These are phyloP conservation scores for Psilopogon haemacephalus DNA, from an alignment of 2,113 vertebrate genomes.

Conservation along the genomic window DNA sequence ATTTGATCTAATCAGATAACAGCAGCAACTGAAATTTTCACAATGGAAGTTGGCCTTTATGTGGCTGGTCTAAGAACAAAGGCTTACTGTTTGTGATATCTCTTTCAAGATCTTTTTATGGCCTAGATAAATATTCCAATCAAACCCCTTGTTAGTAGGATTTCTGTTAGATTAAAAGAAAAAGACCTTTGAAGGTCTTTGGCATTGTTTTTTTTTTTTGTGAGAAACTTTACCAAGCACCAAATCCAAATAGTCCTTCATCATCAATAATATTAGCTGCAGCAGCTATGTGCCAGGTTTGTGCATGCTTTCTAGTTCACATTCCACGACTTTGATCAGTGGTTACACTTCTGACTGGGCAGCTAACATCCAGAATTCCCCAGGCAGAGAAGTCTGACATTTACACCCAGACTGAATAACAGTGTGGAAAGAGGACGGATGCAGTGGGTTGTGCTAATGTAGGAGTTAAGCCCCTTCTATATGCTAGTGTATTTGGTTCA, in stretches of 20 bases:
- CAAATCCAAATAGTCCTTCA: not conserved
- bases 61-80: not conserved
- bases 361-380: not conserved
- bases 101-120: not conserved
- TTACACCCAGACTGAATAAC: not conserved
- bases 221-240: not conserved
- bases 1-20: constrained; percentile 7
- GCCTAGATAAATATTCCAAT: not conserved
- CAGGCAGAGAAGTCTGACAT: not conserved
- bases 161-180: not conserved
- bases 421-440: not conserved
- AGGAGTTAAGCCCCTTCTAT: not conserved
- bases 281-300: not conserved
- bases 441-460: not conserved
- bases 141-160: not conserved
- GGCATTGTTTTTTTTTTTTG: not conserved
- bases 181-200: not conserved
- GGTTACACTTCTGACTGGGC: not conserved
- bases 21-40: not conserved
- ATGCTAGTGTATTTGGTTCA: not conserved
- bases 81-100: not conserved
- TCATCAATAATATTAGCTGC: not conserved
- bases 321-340: not conserved
- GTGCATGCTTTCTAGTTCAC: not conserved
- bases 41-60: not conserved